Conservation (phyloP, 2,113 vertebrate species). For the Catharus minimus region DNA sequence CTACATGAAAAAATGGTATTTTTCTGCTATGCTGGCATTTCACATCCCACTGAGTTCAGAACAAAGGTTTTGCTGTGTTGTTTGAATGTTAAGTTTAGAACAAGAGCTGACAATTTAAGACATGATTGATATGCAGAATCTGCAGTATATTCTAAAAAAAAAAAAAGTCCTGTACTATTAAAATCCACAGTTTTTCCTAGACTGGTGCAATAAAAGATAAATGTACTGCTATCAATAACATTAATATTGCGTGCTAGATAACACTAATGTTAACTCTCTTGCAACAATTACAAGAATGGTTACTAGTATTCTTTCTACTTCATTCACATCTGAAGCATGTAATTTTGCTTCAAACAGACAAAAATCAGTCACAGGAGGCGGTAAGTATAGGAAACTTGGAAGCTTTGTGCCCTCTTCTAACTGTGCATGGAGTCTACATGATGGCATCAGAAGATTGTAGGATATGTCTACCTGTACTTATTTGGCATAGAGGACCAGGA, state of each 20-base stretch:
- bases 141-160: neutral
- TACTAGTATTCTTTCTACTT: neutral
- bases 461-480: neutral
- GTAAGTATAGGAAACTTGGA: neutral
- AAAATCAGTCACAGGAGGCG: neutral
- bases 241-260: neutral
- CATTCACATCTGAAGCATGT: neutral
- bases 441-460: neutral
- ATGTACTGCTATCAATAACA: neutral
- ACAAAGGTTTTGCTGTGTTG: slow-evolving; percentile 21
- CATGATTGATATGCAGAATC: slow-evolving; percentile 15
- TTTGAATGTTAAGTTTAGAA: slow-evolving; percentile 35
- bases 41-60: slow-evolving; percentile 56
- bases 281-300: neutral
- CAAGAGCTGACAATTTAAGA: slow-evolving; percentile 27
- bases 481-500: neutral
- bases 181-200: neutral
- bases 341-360: neutral
- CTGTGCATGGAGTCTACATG: neutral
- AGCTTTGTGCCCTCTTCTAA: neutral
- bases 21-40: slow-evolving; percentile 48
- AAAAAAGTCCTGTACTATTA: neutral
- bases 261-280: neutral
- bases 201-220: neutral
- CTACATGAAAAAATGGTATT: neutral